Base-by-base conservation (phyloP, 2,888 invertebrate species). In the Gnatocerus cornutus region DNA sequence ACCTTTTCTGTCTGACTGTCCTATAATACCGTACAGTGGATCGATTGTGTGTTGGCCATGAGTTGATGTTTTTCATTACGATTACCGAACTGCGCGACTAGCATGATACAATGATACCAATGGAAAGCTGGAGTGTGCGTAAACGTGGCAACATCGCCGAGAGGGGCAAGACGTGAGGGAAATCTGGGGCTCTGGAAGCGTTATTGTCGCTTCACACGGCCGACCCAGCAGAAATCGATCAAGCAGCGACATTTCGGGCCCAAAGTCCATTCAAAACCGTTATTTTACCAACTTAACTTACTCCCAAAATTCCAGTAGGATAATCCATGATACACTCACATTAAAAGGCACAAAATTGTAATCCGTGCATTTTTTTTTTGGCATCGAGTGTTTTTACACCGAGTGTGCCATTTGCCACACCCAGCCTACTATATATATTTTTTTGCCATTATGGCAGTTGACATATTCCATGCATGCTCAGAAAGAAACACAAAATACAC, bases 101-200 rank as follows among this genome's bases (percentile, higher is more conserved):
- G 74, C 71, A 69, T 71, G 75, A 79, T 79, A 80, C 78, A 78
- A 79, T 78, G 76, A 77, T 78, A 78, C 77, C 79, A 80, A 77
- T 80, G 80, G 80, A 82, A 81, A 81, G 81, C 80, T 78, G 76
- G 77, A 75, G 79, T 74, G 76, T 72, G 79, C 74, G 76, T 76
- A 76, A 73, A 78, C 71, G 73, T 77, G 82, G 81, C 82, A 82
- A 83, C 83, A 74, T 71, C 73, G 81, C 78, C 52, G 69, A 69
- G 75, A 71, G 63, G 72, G 52, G 53, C 71, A 73, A 67, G 73
- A 70, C 64, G 76, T 48, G 71, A 53, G 76, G 74, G 77, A 74
- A 68, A 74, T 72, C 67, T 73, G 77, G 77, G 78, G 77, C 76
- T 78, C 78, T 74, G 77, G 79, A 75, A 73, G 76, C 77, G 71